Evolutionary conservation across 2,888 invertebrate species (phyloP).

Genomic region (Myopa testacea): DNA sequence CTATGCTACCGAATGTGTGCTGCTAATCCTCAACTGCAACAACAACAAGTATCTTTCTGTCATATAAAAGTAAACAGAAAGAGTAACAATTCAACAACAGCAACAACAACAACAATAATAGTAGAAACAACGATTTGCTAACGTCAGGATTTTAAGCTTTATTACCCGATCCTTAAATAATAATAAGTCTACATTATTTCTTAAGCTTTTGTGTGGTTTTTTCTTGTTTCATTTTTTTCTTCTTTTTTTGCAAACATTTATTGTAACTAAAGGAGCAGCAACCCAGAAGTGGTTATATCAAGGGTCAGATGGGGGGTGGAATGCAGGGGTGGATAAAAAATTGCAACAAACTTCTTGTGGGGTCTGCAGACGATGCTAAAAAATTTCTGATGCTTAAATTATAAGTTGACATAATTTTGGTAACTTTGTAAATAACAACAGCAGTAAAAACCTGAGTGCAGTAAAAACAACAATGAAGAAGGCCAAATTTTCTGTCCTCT

Average conservation of each 20-base stretch:
- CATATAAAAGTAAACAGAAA: constrained; percentile 10
- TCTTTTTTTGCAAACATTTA: neutral
- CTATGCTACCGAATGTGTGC: constrained; percentile 33
- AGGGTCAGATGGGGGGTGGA: neutral
- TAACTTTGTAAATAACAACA: constrained; percentile 42
- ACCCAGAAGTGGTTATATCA: neutral
- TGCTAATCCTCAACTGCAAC: constrained; percentile 29
- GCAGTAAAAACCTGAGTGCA: constrained; percentile 7
- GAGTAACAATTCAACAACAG: constrained; percentile 20
- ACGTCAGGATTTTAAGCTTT: constrained; percentile 44
- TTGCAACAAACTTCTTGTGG: constrained; percentile 29
- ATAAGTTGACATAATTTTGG: constrained; percentile 53
- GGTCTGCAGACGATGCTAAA: constrained; percentile 49
- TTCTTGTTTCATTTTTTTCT: neutral
- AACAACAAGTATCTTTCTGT: neutral
- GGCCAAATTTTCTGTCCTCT: neutral
- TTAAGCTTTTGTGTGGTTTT: neutral
- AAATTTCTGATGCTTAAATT: constrained; percentile 57
- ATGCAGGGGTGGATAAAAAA: neutral
- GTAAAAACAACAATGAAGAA: constrained; percentile 10
- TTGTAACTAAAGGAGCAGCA: neutral
- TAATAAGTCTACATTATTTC: constrained; percentile 30
- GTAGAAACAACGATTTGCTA: constrained; percentile 40
- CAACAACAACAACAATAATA: constrained; percentile 18
- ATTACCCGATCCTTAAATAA: constrained; percentile 39